Evolutionary conservation across 1,140 invertebrate species (phyloP).

Genomic region (Latrodectus geometricus): DNA sequence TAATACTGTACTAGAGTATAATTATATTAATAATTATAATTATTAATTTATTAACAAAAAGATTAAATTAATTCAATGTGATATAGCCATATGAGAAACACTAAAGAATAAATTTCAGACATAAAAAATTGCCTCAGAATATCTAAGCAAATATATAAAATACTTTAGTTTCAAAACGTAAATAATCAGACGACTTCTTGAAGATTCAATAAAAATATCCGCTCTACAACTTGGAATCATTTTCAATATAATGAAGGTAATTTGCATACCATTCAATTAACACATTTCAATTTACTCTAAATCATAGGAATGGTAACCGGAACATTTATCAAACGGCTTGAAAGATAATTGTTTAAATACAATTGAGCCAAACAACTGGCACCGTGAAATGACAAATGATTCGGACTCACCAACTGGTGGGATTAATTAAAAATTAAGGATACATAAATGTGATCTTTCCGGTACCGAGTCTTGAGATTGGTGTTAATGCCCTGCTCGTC

Average conservation of each 20-base stretch:
- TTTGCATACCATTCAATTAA: neutral
- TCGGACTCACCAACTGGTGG: neutral
- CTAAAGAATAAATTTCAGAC: too few species aligned
- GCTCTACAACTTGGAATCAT: too few species aligned
- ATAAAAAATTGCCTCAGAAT: too few species aligned
- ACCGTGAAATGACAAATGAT: neutral
- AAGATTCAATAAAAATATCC: too few species aligned
- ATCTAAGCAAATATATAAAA: too few species aligned
- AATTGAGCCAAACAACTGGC: neutral
- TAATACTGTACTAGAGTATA: too few species aligned
- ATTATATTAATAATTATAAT: too few species aligned
- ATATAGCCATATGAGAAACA: too few species aligned
- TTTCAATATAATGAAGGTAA: neutral
- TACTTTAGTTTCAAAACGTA: too few species aligned
- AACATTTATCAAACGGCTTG: neutral
- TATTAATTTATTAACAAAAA: too few species aligned
- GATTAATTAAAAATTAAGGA: constrained; percentile 65
- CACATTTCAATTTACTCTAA: neutral
- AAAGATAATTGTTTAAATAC: neutral
- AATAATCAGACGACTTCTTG: too few species aligned
- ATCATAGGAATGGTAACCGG: neutral
- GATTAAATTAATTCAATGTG: too few species aligned
- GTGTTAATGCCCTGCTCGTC: constrained; percentile 91
- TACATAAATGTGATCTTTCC: constrained; percentile 91
- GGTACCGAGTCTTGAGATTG: constrained; percentile 87